Conservation (phyloP, 2,888 invertebrate species). For the Resseliella maxima region DNA sequence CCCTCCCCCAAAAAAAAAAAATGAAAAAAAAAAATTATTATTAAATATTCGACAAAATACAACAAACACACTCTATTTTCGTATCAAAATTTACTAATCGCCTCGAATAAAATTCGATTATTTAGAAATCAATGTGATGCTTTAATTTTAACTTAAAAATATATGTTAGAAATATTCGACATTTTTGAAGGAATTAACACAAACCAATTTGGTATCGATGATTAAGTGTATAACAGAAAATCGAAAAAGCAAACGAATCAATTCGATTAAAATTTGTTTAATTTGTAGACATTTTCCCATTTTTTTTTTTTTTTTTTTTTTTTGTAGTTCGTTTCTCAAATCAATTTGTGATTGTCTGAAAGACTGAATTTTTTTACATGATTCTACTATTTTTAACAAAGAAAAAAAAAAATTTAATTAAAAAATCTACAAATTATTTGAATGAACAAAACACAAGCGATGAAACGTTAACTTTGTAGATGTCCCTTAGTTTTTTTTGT, state of each 20-base stretch:
- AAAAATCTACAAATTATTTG: neutral
- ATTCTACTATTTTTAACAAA: neutral
- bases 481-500: neutral
- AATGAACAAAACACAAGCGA: neutral
- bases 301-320: neutral
- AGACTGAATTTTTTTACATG: constrained; percentile 62
- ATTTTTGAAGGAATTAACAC: neutral
- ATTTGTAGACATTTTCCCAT: neutral
- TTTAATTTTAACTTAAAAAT: constrained; percentile 29
- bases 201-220: neutral
- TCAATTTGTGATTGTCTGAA: constrained; percentile 63
- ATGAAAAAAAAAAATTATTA: no score
- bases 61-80: constrained; percentile 41
- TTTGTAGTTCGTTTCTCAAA: constrained; percentile 57
- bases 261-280: neutral
- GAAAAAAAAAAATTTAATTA: neutral
- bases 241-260: neutral
- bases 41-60: neutral
- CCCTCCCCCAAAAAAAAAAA: no score
- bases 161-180: constrained; percentile 26
- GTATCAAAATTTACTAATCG: constrained; percentile 43
- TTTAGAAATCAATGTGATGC: constrained; percentile 25
- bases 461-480: neutral
- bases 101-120: neutral
- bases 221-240: neutral